Evolutionary conservation across 2,113 vertebrate genomes (phyloP).

Genomic region (Bubalus kerabau): DNA sequence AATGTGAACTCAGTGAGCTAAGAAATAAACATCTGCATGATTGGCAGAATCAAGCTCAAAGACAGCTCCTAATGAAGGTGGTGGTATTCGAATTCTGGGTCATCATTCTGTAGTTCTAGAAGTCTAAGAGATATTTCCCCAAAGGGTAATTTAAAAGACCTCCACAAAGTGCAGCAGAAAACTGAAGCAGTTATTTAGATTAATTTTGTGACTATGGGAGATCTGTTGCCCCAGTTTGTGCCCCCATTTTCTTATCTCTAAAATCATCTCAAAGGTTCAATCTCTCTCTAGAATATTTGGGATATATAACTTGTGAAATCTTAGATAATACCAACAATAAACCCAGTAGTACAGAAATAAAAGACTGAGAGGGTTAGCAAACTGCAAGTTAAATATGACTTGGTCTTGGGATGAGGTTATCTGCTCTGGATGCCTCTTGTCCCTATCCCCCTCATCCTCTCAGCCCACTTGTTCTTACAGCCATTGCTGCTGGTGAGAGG

Average conservation of each 20-base stretch:
- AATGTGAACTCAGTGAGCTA: background rate
- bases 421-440: too few relatives aligned
- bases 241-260: background rate
- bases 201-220: background rate
- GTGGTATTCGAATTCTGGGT: background rate
- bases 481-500: background rate
- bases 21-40: background rate
- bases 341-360: background rate
- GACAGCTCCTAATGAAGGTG: background rate
- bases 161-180: background rate
- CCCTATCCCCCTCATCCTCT: background rate
- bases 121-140: background rate
- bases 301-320: background rate
- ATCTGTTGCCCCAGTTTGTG: background rate
- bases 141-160: background rate
- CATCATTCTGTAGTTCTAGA: background rate
- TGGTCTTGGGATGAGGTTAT: background rate
- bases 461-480: background rate
- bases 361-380: background rate
- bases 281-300: background rate
- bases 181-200: background rate
- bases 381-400: background rate
- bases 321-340: background rate
- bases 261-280: background rate
- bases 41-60: background rate